phyloP scores from a whole-genome alignment of 2,113 vertebrate species.

The Oryzias melastigma region DNA sequence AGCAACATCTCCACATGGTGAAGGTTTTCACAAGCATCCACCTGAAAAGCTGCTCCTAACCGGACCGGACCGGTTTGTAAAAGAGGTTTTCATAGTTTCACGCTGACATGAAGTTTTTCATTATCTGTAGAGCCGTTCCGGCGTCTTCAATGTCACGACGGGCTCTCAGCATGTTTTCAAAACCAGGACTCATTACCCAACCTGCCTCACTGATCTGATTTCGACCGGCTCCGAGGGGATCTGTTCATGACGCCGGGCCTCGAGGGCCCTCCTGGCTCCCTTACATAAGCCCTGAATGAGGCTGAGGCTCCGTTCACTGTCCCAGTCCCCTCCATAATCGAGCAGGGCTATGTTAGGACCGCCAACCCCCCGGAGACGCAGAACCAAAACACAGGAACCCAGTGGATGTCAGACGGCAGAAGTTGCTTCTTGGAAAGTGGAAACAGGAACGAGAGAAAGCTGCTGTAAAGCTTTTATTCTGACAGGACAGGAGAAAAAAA shows the following conservation, averaged over 20 bases:
- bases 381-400: constrained; percentile 27
- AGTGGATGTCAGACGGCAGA: constrained; percentile 32
- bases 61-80: too few species aligned
- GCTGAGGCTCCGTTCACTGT: constrained; percentile 41
- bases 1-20: too few species aligned
- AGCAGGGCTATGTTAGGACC: constrained; percentile 45
- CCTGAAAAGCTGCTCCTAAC: too few species aligned
- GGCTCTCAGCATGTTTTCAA: constrained; percentile 9
- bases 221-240: constrained; percentile 49
- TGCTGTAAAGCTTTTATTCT: constrained; percentile 48
- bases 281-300: constrained; percentile 67
- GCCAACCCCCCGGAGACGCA: constrained; percentile 12
- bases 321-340: constrained; percentile 42
- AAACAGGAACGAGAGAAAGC: neutral
- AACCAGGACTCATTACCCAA: constrained; percentile 5
- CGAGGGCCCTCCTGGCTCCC: constrained; percentile 6
- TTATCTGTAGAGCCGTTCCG: too few species aligned
- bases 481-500: constrained; percentile 7
- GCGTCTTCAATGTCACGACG: neutral
- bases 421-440: constrained; percentile 26
- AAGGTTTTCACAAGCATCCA: too few species aligned
- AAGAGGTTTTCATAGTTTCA: too few species aligned
- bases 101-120: too few species aligned
- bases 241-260: constrained; percentile 20
- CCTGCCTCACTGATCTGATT: constrained; percentile 30